phyloP scores from a whole-genome alignment of 2,888 invertebrate species.

The Eumacrocentrus americanus region DNA sequence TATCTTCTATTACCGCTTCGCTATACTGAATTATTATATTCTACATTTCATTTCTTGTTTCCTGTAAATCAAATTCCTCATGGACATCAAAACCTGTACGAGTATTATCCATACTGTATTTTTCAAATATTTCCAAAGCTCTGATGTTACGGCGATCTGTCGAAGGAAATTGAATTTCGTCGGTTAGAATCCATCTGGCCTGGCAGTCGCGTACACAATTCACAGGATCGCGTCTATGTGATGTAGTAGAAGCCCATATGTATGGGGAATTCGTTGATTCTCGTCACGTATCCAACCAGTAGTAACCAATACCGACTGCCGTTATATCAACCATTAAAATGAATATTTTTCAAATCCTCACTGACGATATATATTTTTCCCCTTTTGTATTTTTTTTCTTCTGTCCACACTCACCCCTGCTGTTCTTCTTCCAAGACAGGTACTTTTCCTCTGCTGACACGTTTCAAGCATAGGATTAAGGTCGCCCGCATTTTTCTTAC shows the following conservation, averaged over 20 bases:
- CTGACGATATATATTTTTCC: constrained; percentile 29
- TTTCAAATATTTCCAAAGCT: constrained; percentile 4
- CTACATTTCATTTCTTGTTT: constrained; percentile 11
- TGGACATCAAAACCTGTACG: constrained; percentile 8
- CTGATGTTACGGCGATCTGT: constrained; percentile 7
- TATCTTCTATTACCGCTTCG: no score
- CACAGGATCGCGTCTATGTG: constrained; percentile 13
- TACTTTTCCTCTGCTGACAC: constrained; percentile 31
- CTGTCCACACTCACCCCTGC: constrained; percentile 13
- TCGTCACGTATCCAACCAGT: constrained; percentile 45
- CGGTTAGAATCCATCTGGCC: constrained; percentile 11
- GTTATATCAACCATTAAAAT: constrained; percentile 53
- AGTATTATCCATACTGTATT: constrained; percentile 20
- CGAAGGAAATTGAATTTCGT: constrained; percentile 23
- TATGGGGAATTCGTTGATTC: constrained; percentile 33
- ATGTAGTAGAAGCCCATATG: neutral
- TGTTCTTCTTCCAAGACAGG: constrained; percentile 5
- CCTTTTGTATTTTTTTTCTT: constrained; percentile 27
- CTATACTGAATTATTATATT: no score
- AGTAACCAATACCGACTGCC: constrained; percentile 45
- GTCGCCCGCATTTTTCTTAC: constrained; percentile 39
- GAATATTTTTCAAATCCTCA: constrained; percentile 49
- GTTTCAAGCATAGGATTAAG: constrained; percentile 39
- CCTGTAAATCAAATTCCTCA: constrained; percentile 12
- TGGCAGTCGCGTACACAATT: constrained; percentile 5